These are phyloP conservation scores for Ochropleura leucogaster DNA, from an alignment of 2,888 invertebrate species.

Conservation along the genomic window DNA sequence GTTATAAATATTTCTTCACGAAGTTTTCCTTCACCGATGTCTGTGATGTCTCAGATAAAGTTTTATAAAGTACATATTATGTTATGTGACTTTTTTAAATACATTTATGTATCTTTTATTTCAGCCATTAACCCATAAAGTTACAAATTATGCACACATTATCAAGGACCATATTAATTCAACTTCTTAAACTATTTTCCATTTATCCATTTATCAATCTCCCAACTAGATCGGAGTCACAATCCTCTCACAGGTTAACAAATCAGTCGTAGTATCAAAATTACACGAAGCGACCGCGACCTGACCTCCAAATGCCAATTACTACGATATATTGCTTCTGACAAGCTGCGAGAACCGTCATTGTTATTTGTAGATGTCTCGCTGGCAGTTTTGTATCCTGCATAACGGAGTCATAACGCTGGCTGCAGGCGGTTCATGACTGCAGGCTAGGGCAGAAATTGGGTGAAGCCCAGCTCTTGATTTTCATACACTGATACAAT, in stretches of 20 bases:
- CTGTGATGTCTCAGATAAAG: too few relatives aligned
- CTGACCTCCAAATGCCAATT: slow-evolving; percentile 1
- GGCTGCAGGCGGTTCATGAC: too few relatives aligned
- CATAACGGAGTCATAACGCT: not conserved
- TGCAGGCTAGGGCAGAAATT: too few relatives aligned
- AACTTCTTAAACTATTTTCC: not conserved
- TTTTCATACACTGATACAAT: too few relatives aligned
- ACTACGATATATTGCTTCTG: not conserved
- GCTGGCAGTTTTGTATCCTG: not conserved
- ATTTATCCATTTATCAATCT: not conserved
- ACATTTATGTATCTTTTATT: too few relatives aligned
- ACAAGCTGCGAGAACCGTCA: not conserved
- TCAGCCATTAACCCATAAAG: too few relatives aligned
- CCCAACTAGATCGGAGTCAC: not conserved
- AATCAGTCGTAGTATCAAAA: not conserved
- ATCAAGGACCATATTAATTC: not conserved
- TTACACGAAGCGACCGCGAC: not conserved
- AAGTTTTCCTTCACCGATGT: too few relatives aligned
- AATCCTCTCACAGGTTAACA: not conserved
- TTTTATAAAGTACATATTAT: too few relatives aligned
- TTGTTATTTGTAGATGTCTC: not conserved
- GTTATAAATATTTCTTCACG: too few relatives aligned
- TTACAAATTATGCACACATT: too few relatives aligned
- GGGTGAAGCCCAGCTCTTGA: too few relatives aligned
- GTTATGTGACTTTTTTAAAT: too few relatives aligned